Evolutionary conservation across 2,888 invertebrate species (phyloP), one percentile per base, ranked within the genome.

Genomic region (Stramonita haemastoma): DNA sequence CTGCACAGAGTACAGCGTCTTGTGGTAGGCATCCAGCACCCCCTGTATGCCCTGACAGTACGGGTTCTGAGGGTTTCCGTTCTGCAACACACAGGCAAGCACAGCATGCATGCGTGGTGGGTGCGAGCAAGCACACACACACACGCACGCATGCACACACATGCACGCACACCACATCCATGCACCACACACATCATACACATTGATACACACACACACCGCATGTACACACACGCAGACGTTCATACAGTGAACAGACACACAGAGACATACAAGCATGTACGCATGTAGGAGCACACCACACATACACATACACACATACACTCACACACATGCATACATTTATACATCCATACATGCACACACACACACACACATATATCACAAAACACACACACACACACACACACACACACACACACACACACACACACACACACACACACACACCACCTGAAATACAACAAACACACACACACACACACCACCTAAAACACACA

Each of bases 1-100:
- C 92, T 97, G 96, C 1, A 97, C 96, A 90, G 96, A 95, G 90
- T 95, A 93, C 57, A 97, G 95, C 87, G 96, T 96, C 88, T 95
- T 94, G 66, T 96, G 95, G 94, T 97, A 97, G 2, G 97, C 96
- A 26, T 96, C 95, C 91, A 97, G 91, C 5, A 97, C 96, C 84
- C 97, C 97, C 29, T 94, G 93, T 22, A 95, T 92, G 26, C 95
- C 95, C 26, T 93, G 88, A 90, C 95, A 95, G 92, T 96, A 97
- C 15, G 97, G 97, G 93, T 97, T 96, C 88, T 92, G 91, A 13
- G 94, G 94, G 86, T 94, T 93, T 13, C 97, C 95, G 94, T 97
- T 97, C 95, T 96, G 91, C 79, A 95, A 26, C 36, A 46, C 70
- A 86, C 0, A 79, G 70, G 17, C 26, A 79, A 83, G 17, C 26